Evolutionary conservation across 2,113 vertebrate genomes (phyloP).

Genomic region (Panthera tigris): DNA sequence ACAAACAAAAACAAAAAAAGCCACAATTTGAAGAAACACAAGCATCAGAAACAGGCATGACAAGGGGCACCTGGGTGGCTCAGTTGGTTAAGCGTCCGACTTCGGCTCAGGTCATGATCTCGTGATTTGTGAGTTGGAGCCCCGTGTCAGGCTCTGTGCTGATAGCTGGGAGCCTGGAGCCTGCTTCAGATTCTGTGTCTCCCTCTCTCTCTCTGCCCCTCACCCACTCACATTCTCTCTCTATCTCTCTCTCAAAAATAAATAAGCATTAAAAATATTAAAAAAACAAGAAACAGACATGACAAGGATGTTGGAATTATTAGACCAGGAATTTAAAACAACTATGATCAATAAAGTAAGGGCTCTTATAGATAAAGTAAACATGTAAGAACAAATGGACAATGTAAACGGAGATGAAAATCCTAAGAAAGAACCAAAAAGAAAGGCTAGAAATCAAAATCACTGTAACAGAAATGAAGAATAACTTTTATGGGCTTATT

Average conservation of each 20-base stretch:
- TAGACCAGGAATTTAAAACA: not conserved
- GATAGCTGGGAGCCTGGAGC: too few species aligned
- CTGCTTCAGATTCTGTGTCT: too few species aligned
- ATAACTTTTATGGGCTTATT: not conserved
- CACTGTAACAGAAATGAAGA: not conserved
- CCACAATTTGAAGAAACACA: not conserved
- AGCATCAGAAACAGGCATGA: not conserved
- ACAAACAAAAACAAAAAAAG: too few species aligned
- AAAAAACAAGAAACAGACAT: not conserved
- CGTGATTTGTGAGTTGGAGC: too few species aligned
- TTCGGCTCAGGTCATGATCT: too few species aligned
- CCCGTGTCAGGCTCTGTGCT: too few species aligned
- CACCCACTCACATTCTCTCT: too few species aligned
- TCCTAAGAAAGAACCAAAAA: not conserved
- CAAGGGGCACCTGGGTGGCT: too few species aligned
- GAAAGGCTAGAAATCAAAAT: not conserved
- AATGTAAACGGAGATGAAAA: slow-evolving; percentile 11
- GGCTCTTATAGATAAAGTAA: not conserved
- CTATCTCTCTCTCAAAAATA: too few species aligned
- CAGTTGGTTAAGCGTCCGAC: too few species aligned
- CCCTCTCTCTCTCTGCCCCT: too few species aligned
- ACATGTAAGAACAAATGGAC: not conserved
- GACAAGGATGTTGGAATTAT: not conserved
- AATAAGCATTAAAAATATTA: too few species aligned
- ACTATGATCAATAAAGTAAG: not conserved